Conservation (phyloP, 1,140 invertebrate species). For the Bombus turneri region DNA sequence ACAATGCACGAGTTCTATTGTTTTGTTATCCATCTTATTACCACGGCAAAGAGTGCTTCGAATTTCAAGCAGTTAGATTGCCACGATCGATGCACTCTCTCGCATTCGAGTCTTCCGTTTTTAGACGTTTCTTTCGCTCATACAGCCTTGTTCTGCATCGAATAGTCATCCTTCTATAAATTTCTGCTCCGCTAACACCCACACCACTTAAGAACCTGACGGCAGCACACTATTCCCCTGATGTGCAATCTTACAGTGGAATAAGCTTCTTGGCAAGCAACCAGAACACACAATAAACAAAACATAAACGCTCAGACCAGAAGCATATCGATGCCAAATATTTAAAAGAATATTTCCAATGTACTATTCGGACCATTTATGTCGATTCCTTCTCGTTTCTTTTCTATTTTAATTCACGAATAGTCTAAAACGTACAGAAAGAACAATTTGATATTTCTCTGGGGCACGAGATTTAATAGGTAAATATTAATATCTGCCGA, state of each 20-base stretch:
- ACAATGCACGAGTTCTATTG: neutral
- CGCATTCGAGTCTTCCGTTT: neutral
- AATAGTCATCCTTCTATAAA: conserved; percentile 30
- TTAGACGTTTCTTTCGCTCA: neutral
- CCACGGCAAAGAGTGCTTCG: neutral
- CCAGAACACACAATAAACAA: conserved; percentile 35
- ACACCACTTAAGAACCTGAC: conserved; percentile 35
- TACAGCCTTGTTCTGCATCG: neutral
- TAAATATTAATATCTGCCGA: neutral
- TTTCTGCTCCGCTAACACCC: conserved; percentile 35
- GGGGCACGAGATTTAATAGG: neutral
- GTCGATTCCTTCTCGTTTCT: neutral
- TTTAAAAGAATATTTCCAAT: conserved; percentile 24
- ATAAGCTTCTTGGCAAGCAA: conserved; percentile 22
- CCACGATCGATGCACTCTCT: neutral
- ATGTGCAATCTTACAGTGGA: conserved; percentile 39
- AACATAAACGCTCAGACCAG: conserved; percentile 7
- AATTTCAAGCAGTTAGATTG: neutral
- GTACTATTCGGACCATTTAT: neutral
- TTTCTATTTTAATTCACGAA: neutral
- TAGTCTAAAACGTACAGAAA: neutral
- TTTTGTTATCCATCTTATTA: neutral
- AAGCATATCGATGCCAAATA: conserved; percentile 33
- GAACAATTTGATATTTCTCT: neutral
- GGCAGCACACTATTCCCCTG: conserved; percentile 8